Percentiles rank a stretch among this genome's conserved stretches.
These are phyloP conservation scores for Volucella inanis DNA, from an alignment of 2,888 invertebrate genomes.

Conservation along the genomic window DNA sequence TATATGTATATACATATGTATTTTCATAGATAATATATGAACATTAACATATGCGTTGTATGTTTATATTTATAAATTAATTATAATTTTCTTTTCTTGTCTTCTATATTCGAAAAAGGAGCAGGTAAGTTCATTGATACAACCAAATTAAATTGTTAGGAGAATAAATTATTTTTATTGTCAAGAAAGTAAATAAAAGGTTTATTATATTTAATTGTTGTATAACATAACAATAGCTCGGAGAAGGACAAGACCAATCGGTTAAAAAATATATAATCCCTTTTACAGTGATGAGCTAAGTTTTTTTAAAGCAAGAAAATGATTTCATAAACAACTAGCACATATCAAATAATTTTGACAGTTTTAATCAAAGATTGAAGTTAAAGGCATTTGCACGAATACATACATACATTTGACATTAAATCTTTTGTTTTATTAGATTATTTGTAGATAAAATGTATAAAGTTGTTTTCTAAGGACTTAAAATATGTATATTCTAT, in stretches of 20 bases:
- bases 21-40: neutral
- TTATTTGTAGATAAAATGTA: slow-evolving; percentile 29
- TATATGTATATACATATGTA: no score
- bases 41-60: neutral
- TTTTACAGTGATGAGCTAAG: neutral
- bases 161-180: slow-evolving; percentile 5
- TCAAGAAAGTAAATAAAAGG: neutral
- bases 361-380: slow-evolving; percentile 1
- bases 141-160: slow-evolving; percentile 1
- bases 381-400: slow-evolving; percentile 16
- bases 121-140: slow-evolving; percentile 35
- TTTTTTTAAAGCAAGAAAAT: neutral
- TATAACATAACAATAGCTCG: slow-evolving; percentile 33
- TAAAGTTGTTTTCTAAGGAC: slow-evolving; percentile 10
- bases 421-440: slow-evolving; percentile 31
- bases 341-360: neutral
- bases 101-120: slow-evolving; percentile 9
- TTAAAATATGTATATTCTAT: slow-evolving; percentile 14
- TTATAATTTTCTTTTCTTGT: slow-evolving; percentile 25
- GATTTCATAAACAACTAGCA: neutral
- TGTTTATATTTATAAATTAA: neutral
- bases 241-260: slow-evolving; percentile 64
- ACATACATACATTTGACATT: slow-evolving; percentile 29
- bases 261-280: neutral
- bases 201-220: neutral